These are phyloP conservation scores for Dicrostonyx torquatus DNA, from an alignment of 2,797 vertebrate genomes.

Conservation along the genomic window DNA sequence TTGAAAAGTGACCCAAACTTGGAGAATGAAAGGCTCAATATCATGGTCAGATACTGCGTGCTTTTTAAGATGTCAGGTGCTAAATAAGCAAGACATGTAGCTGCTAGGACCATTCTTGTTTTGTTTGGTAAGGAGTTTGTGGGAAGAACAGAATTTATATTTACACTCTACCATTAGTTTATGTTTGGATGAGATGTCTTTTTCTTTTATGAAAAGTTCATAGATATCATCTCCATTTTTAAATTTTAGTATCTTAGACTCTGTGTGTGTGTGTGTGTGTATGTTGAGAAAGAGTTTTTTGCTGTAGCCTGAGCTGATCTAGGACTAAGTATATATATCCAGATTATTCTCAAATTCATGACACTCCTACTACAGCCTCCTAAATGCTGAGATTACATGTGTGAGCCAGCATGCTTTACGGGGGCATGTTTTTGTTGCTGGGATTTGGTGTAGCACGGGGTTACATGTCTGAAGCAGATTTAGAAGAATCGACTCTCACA, in stretches of 20 bases:
- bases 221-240: slow-evolving; percentile 4
- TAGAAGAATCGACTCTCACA: background rate
- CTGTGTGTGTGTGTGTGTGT: background rate
- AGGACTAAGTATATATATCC: background rate
- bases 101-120: background rate
- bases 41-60: background rate
- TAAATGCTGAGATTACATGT: background rate
- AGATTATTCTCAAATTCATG: background rate
- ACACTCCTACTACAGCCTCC: background rate
- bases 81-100: background rate
- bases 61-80: background rate
- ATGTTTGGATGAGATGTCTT: background rate
- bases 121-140: background rate
- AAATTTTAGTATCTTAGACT: background rate
- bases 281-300: background rate
- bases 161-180: background rate
- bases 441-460: background rate
- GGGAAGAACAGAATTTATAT: background rate
- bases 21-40: background rate
- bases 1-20: background rate
- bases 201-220: background rate
- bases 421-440: background rate
- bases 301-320: background rate
- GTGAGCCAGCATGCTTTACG: background rate
- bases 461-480: background rate